Evolutionary conservation across 2,113 vertebrate genomes (phyloP), one percentile per base, ranked within the genome.

Genomic region (Phaethon lepturus): DNA sequence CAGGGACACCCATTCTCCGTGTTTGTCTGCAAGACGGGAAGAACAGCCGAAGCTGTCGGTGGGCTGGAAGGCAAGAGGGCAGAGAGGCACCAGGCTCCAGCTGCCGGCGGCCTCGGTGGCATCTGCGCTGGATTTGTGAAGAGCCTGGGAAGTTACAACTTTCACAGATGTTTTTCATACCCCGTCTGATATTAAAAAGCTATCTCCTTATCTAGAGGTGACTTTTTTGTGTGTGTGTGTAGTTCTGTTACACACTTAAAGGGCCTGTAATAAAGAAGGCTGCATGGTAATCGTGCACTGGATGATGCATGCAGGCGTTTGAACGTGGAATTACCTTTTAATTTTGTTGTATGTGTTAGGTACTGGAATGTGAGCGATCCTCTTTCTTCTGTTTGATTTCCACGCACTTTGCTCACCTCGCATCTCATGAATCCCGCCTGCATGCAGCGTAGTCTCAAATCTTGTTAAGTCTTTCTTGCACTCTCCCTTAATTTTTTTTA

Each of bases 111-210:
- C 47, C 56, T 38, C 2, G 0, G 67, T 15, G 12, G 49, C 49
- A 8, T 29, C 68, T 7, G 9, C 52, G 1, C 3, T 1, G 60
- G 38, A 2, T 56, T 29, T 42, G 11, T 35, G 5, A 20, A 23
- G n/a, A 18, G 50, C 40, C 31, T 13, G 40, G 28, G 7, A 15
- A 40, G 47, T 5, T 3, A 0, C 8, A 33, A 17, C 64, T 63
- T 22, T 2, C 5, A 22, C 5, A 0, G 42, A 10, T 3, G 3
- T 9, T 20, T 25, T 3, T 15, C 1, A 0, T 24, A 38, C n/a
- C 38, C 29, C 42, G 20, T 3, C 13, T 33, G 40, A 1, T 42
- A 13, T 1, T 8, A 2, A 24, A 47, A 6, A 18, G 6, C 29
- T 3, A 0, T 22, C 35, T 40, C 20, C n/a, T 56, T 19, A 2